A percentile compares a stretch with the other conserved stretches of the same genome.
These are phyloP conservation scores for Corynorhinus townsendii DNA, from an alignment of 2,113 vertebrate species.

Conservation along the genomic window DNA sequence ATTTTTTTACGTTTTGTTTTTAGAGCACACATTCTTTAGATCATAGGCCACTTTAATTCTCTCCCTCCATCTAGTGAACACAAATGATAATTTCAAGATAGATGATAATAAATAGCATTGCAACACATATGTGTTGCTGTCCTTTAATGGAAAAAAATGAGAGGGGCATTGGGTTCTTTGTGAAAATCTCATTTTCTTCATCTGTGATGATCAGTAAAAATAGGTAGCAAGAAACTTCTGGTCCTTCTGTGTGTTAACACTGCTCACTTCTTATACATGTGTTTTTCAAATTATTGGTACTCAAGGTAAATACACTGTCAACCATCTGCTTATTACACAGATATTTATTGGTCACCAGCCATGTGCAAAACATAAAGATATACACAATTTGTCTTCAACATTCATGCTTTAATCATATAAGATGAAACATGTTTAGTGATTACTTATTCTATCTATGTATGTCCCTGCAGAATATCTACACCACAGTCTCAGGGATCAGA, in stretches of 20 bases:
- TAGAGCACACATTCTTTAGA: neutral
- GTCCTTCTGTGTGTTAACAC: neutral
- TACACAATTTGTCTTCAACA: neutral
- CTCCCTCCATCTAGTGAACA: neutral
- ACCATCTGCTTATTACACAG: neutral
- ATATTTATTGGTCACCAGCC: neutral
- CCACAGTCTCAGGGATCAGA: neutral
- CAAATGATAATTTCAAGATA: neutral
- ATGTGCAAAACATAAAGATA: neutral
- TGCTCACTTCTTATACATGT: neutral
- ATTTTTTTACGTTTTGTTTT: neutral
- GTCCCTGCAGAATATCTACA: neutral
- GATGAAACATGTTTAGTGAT: neutral
- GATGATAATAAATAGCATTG: neutral
- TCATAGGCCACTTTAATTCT: neutral
- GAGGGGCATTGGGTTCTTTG: neutral
- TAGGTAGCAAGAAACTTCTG: neutral
- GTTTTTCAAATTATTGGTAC: neutral
- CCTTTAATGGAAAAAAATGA: neutral
- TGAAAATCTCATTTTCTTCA: neutral
- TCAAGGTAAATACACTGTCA: neutral
- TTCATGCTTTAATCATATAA: neutral
- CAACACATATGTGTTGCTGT: neutral
- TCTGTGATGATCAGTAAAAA: neutral
- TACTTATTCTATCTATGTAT: accelerated